Percentiles rank a stretch among this genome's conserved stretches.
Evolutionary conservation across 23 tunicate genomes (phyloP).

Genomic region (Ascidia mentula): DNA sequence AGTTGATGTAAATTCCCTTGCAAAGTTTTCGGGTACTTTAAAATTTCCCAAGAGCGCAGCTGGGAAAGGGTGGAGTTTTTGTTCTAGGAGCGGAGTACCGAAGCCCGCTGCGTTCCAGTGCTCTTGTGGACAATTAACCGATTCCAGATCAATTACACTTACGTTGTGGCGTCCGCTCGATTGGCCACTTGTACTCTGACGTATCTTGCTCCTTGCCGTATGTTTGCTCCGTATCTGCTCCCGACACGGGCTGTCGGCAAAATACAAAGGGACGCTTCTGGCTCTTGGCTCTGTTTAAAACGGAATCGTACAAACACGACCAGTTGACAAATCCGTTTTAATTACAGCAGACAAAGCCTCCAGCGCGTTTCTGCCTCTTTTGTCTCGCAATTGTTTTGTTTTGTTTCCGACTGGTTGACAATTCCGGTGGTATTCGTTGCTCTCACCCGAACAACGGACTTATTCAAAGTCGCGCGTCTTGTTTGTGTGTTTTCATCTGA

Average conservation of each 20-base stretch:
- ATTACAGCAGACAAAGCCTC: neutral
- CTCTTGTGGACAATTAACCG: neutral
- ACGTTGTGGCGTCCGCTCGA: conserved; percentile 4
- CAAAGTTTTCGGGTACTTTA: no score
- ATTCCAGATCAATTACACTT: conserved; percentile 11
- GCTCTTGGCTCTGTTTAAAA: neutral
- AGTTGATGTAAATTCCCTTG: no score
- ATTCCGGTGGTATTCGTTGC: neutral
- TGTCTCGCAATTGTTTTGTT: neutral
- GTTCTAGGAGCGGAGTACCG: no score
- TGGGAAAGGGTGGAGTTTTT: neutral
- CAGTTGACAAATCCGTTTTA: neutral
- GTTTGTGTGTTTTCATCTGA: no score
- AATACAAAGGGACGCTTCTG: neutral
- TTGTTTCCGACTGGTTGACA: conserved; percentile 3
- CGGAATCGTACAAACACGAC: no score
- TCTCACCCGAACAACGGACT: neutral
- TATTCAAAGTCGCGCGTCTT: neutral
- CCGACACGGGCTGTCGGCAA: neutral
- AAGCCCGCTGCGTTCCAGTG: neutral
- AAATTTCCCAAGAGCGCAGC: neutral
- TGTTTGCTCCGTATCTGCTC: neutral
- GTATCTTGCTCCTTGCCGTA: neutral
- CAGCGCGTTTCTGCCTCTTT: neutral
- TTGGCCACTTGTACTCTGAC: conserved; percentile 6